These are phyloP conservation scores for Acyrthosiphon pisum DNA, from an alignment of 1,140 invertebrate species.

Conservation along the genomic window DNA sequence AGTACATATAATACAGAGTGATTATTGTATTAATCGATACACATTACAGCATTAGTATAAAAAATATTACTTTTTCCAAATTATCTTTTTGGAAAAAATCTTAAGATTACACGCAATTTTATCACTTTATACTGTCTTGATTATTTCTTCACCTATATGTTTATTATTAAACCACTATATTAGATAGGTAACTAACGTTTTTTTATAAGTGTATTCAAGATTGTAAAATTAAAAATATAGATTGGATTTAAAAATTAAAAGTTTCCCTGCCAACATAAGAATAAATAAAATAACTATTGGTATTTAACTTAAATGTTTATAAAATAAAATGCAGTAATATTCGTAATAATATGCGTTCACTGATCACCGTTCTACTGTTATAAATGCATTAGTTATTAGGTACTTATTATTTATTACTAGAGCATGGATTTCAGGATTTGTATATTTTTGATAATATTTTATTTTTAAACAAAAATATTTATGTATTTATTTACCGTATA, in stretches of 20 bases:
- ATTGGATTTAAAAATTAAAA: not conserved
- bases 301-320: too few relatives aligned
- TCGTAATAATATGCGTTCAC: too few relatives aligned
- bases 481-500: too few relatives aligned
- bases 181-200: not conserved
- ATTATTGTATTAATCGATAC: not conserved
- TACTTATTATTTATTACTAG: too few relatives aligned
- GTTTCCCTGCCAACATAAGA: not conserved
- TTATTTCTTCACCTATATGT: not conserved
- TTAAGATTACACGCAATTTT: not conserved
- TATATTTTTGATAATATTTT: too few relatives aligned
- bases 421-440: too few relatives aligned
- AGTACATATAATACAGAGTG: not conserved
- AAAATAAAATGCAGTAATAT: not conserved
- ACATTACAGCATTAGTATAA: not conserved
- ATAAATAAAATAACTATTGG: too few relatives aligned
- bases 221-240: not conserved
- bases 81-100: not conserved
- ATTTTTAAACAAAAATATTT: too few relatives aligned
- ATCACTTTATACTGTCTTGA: not conserved
- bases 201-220: not conserved
- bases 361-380: too few relatives aligned
- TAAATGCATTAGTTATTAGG: too few relatives aligned
- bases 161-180: not conserved
- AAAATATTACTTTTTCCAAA: too few relatives aligned